Conservation (phyloP, 2,888 invertebrate species). For the Euspilapteryx auroguttella region DNA sequence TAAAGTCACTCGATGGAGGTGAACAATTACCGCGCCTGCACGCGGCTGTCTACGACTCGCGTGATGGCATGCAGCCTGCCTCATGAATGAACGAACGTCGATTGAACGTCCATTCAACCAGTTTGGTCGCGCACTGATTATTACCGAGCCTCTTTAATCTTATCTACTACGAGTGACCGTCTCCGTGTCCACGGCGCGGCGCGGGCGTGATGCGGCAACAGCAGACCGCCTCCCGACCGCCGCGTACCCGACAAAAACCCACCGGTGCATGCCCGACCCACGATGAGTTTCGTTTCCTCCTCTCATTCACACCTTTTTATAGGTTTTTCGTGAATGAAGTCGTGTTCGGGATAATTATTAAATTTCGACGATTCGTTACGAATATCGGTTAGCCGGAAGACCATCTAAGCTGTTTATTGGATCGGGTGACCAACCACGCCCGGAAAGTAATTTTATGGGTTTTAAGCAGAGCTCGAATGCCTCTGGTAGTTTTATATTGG, state of each 20-base stretch:
- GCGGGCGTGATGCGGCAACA: slow-evolving; percentile 19
- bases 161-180: slow-evolving; percentile 49
- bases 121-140: slow-evolving; percentile 57
- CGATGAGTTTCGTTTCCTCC: slow-evolving; percentile 43
- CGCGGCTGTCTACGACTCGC: no score
- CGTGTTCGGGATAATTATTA: slow-evolving; percentile 60
- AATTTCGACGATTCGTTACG: slow-evolving; percentile 59
- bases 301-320: slow-evolving; percentile 59
- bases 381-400: slow-evolving; percentile 60
- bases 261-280: slow-evolving; percentile 31
- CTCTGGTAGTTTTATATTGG: slow-evolving; percentile 19
- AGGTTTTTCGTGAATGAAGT: slow-evolving; percentile 56
- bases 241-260: slow-evolving; percentile 10
- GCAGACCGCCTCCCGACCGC: slow-evolving; percentile 15
- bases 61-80: slow-evolving; percentile 42
- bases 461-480: slow-evolving; percentile 24
- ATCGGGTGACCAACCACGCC: slow-evolving; percentile 40
- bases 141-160: slow-evolving; percentile 43
- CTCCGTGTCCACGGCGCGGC: slow-evolving; percentile 19
- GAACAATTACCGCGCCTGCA: no score
- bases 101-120: slow-evolving; percentile 43
- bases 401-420: slow-evolving; percentile 45
- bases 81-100: slow-evolving; percentile 35
- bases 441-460: slow-evolving; percentile 56
- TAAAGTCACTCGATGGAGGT: no score